Evolutionary conservation across 2,888 invertebrate genomes (phyloP), one percentile per base, ranked within the genome.

Genomic region (Melinopterus prodromus): DNA sequence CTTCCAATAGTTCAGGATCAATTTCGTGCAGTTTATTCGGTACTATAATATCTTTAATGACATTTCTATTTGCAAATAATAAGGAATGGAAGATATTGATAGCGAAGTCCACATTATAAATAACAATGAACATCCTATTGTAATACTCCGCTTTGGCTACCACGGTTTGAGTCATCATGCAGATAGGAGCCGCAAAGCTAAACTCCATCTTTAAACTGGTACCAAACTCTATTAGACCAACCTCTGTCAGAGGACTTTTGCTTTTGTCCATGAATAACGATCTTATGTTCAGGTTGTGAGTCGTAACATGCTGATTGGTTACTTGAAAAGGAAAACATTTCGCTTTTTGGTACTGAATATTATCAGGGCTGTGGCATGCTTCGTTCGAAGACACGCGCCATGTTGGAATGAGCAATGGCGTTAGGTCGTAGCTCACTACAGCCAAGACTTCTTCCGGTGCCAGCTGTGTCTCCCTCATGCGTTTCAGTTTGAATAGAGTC

Each of bases 151-250:
- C 69, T 26, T 78, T 76, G 6, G 70, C 26, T 5, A 81, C 77
- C 37, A 80, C 69, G n/a, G 71, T n/a, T 26, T 69, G 70, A 0
- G 37, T 79, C 69, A 80, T 77, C 12, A 79, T 16, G 37, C 77
- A 71, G 9, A 82, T 37, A 0, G 84, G 83, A 3, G 81, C 82
- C 16, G 75, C 79, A 71, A 85, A 81, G 74, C 80, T 81, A 0
- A 84, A 82, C 79, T 85, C 84, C n/a, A 86, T 78, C 72, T 84
- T 82, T 76, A 86, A 80, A 16, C 77, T 78, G 7, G 84, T 84
- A 6, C 82, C 84, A 35, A 38, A 80, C 12, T 78, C 78, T 6
- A 81, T 71, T 12, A 86, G 71, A 15, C 82, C 38, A 6, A 15
- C 75, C 75, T 86, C 85, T 6, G 78, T 80, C 76, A 86, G 74